Conservation (phyloP, 2,113 vertebrate species). For the Xyliphius kryptos region DNA sequence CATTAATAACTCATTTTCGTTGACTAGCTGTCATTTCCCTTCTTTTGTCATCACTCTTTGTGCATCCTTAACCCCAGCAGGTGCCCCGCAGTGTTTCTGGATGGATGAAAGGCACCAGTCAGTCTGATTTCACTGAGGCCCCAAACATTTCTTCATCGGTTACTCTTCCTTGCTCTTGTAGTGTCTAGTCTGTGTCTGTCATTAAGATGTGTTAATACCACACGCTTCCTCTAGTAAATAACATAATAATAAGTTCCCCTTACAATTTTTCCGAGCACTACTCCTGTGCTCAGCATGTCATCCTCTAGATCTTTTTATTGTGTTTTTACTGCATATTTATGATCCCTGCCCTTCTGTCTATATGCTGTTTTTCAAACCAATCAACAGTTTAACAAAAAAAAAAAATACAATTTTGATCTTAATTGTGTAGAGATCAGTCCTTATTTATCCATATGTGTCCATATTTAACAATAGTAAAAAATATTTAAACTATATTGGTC, state of each 20-base stretch:
- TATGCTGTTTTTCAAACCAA: no score
- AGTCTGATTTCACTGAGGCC: constrained; percentile 50
- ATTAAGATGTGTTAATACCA: constrained; percentile 60
- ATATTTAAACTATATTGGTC: no score
- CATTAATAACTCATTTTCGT: constrained; percentile 15
- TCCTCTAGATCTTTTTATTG: constrained; percentile 26
- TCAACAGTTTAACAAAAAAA: no score
- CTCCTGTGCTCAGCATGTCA: constrained; percentile 27
- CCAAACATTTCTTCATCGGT: constrained; percentile 41
- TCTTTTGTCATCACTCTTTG: constrained; percentile 17
- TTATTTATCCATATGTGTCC: no score
- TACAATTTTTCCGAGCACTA: constrained; percentile 40
- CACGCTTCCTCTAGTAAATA: constrained; percentile 56
- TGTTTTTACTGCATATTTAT: no score
- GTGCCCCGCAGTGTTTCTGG: constrained; percentile 28
- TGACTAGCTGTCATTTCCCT: constrained; percentile 13
- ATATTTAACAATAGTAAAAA: no score
- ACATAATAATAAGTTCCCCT: constrained; percentile 53
- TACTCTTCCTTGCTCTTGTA: constrained; percentile 24
- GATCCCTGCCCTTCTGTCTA: no score
- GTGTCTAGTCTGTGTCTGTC: constrained; percentile 38
- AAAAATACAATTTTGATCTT: no score
- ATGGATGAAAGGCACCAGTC: constrained; percentile 42
- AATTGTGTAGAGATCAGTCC: no score
- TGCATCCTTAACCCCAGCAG: constrained; percentile 18